Percentiles rank a stretch among this genome's conserved stretches.
These are phyloP conservation scores for Vulpes lagopus DNA, from an alignment of 2,113 vertebrate species.

Conservation along the genomic window DNA sequence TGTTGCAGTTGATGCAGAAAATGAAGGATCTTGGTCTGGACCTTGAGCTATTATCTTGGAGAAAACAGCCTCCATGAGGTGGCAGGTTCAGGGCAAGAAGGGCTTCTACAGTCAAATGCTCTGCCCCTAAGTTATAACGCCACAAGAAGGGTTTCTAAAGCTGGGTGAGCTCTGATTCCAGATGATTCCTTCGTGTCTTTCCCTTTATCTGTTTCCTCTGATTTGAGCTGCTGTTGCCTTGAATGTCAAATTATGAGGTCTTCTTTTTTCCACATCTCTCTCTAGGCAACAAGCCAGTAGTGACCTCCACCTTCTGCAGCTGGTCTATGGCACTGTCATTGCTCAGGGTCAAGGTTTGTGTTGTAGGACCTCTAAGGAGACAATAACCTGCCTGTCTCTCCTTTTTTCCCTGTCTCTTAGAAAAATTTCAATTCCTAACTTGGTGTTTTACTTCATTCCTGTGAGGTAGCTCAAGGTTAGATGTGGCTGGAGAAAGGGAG, in stretches of 20 bases:
- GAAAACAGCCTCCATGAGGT: not conserved
- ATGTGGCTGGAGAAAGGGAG: not conserved
- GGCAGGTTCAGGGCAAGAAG: not conserved
- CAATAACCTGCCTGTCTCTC: not conserved
- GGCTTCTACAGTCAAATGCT: not conserved
- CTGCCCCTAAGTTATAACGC: too few species aligned
- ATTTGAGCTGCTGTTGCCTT: not conserved
- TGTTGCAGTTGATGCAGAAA: not conserved
- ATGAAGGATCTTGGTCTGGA: not conserved
- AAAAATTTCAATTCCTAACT: not conserved
- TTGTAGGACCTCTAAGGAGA: not conserved
- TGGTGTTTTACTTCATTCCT: not conserved
- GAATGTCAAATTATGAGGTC: not conserved
- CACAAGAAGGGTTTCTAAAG: not conserved
- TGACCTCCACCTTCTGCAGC: not conserved
- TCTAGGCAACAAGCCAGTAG: not conserved
- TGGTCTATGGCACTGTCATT: not conserved
- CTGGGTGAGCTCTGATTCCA: not conserved
- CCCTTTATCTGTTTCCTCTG: not conserved
- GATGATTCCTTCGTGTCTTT: not conserved
- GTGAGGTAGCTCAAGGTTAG: not conserved
- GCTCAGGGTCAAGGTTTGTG: not conserved
- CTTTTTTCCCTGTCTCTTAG: not conserved
- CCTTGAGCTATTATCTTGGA: not conserved
- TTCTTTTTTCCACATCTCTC: not conserved